Evolutionary conservation across 2,888 invertebrate genomes (phyloP), one percentile per base, ranked within the genome.

Genomic region (Cerceris rybyensis): DNA sequence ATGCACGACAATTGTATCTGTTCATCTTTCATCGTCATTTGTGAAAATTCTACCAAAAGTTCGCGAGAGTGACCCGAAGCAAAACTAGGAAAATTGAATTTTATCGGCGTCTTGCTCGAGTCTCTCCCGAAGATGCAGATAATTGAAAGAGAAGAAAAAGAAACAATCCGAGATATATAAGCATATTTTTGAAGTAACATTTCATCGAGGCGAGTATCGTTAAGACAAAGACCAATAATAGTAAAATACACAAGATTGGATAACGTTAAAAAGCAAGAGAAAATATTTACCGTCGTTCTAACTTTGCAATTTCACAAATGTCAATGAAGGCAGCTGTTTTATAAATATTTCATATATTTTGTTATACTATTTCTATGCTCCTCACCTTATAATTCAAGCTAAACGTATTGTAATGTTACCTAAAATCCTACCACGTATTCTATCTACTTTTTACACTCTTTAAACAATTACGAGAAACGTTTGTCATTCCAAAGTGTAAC

Each of bases 341-440:
- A 88, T 90, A 90, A 91, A 91, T 91, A 91, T 89, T 91, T 92
- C 88, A 92, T 91, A 92, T 92, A 91, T 92, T 92, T 92, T 92
- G 90, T 92, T 92, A 92, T 91, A 92, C 91, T 91, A 80, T 92
- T 91, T 91, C 91, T 91, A 91, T 91, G 90, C 91, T 89, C 91
- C 88, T 88, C 88, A 87, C 83, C 81, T 87, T 85, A 85, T 84
- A 85, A 86, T 85, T 86, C 82, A 86, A 85, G 79, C 83, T 87
- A 83, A 83, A 71, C 76, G 55, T 86, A 86, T 70, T 72, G 80
- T 79, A 84, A 82, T 69, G 66, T 70, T 80, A 72, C 79, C 78
- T 71, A 70, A 74, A 69, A 79, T 70, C 77, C 49, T 73, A 28
- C 75, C 78, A 72, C 76, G 43, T 78, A 75, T 74, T 80, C 84